phyloP scores from a whole-genome alignment of 2,113 vertebrate species.

The Oryzias woworae region DNA sequence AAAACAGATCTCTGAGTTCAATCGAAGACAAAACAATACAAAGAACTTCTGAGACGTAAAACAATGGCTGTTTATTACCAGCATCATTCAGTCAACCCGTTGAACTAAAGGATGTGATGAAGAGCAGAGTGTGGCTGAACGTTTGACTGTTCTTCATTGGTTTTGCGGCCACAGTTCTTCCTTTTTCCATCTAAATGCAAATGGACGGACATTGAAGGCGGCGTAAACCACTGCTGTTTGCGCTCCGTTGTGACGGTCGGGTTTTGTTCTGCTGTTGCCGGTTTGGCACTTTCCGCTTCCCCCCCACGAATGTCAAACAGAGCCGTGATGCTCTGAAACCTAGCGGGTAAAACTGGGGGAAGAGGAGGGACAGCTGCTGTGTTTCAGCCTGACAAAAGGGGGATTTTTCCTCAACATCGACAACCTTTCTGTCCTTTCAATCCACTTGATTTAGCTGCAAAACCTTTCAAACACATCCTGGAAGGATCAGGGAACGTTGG shows the following conservation, averaged over 20 bases:
- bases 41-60: neutral
- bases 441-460: no score
- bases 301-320: slow-evolving; percentile 51
- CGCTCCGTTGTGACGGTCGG: slow-evolving; percentile 33
- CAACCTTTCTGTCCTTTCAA: no score
- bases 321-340: slow-evolving; percentile 10
- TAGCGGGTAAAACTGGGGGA: slow-evolving; percentile 19
- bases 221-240: slow-evolving; percentile 37
- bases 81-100: slow-evolving; percentile 1
- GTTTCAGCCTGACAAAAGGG: slow-evolving; percentile 22
- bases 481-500: no score
- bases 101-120: slow-evolving; percentile 16
- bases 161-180: slow-evolving; percentile 30
- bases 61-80: neutral
- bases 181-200: slow-evolving; percentile 79
- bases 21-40: neutral
- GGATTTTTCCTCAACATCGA: neutral
- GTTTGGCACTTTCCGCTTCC: slow-evolving; percentile 21
- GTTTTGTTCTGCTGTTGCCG: slow-evolving; percentile 44
- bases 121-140: slow-evolving; percentile 8
- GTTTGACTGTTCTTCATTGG: slow-evolving; percentile 32
- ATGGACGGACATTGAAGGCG: slow-evolving; percentile 48
- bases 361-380: neutral
- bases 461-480: no score
- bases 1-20: no score